phyloP scores from a whole-genome alignment of 2,797 vertebrate species.

The Eleutherodactylus coqui region DNA sequence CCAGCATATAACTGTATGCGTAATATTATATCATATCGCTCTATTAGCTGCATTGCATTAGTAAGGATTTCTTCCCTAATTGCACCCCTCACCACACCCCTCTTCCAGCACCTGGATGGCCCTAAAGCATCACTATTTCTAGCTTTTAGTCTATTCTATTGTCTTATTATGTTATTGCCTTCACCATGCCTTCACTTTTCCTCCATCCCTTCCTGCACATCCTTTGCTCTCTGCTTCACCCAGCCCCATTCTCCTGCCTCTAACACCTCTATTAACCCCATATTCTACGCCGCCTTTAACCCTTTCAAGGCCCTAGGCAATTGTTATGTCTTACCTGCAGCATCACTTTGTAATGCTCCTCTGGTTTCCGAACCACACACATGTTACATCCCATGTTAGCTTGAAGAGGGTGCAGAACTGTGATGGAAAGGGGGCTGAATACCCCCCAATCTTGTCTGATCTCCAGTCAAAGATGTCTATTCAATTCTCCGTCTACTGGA shows the following conservation, averaged over 20 bases:
- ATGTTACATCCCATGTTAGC: conserved; percentile 89
- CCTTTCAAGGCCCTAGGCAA: neutral
- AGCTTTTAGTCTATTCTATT: neutral
- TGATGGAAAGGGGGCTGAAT: conserved; percentile 52
- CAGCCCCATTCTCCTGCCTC: neutral
- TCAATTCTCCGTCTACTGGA: conserved; percentile 38
- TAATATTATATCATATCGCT: neutral
- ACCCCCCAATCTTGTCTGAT: conserved; percentile 57
- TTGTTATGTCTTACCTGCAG: conserved; percentile 84
- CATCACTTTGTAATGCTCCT: conserved; percentile 91
- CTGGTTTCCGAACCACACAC: conserved; percentile 89
- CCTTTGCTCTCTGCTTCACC: neutral
- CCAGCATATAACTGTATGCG: neutral
- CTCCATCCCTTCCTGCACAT: neutral
- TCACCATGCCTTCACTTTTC: neutral
- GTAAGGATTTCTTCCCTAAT: neutral
- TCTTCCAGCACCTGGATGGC: neutral
- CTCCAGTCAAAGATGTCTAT: conserved; percentile 25
- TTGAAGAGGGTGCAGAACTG: conserved; percentile 48
- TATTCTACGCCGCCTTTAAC: neutral
- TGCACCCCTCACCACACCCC: conserved; percentile 15
- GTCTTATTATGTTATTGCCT: neutral
- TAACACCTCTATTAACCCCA: neutral
- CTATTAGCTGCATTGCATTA: neutral
- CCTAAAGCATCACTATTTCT: neutral